phyloP scores from a whole-genome alignment of 2,888 invertebrate species.

The Megalurothrips usitatus region DNA sequence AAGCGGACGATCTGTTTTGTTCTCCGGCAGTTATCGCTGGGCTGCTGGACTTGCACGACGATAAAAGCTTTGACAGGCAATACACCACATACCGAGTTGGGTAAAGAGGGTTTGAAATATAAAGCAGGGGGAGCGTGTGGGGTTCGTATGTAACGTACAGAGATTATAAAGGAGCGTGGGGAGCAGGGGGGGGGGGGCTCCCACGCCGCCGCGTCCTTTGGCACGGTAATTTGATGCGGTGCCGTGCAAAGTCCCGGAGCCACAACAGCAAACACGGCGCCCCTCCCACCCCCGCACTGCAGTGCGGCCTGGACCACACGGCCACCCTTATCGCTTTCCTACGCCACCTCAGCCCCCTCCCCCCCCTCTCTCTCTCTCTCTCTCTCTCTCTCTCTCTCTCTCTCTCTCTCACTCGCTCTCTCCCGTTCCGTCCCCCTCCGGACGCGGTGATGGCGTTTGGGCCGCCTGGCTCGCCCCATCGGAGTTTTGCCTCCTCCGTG shows the following conservation, averaged over 20 bases:
- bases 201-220: background rate
- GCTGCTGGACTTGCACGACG: too few relatives aligned
- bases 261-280: background rate
- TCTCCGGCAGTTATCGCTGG: too few relatives aligned
- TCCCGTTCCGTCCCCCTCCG: background rate
- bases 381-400: background rate
- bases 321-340: background rate
- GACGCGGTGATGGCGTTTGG: background rate
- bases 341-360: background rate
- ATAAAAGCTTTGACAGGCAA: too few relatives aligned
- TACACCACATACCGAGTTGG: too few relatives aligned
- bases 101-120: too few relatives aligned
- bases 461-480: background rate
- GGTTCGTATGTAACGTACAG: too few relatives aligned
- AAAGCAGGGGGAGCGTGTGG: too few relatives aligned
- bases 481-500: constrained; percentile 6
- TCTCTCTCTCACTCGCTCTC: too few relatives aligned
- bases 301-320: background rate
- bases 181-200: too few relatives aligned
- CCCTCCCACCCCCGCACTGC: background rate
- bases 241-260: constrained; percentile 4
- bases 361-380: background rate
- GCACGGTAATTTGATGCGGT: constrained; percentile 11
- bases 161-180: too few relatives aligned
- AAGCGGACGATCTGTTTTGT: too few relatives aligned